Base-by-base conservation (phyloP, 2,888 invertebrate species). In the Odontocerum albicorne region DNA sequence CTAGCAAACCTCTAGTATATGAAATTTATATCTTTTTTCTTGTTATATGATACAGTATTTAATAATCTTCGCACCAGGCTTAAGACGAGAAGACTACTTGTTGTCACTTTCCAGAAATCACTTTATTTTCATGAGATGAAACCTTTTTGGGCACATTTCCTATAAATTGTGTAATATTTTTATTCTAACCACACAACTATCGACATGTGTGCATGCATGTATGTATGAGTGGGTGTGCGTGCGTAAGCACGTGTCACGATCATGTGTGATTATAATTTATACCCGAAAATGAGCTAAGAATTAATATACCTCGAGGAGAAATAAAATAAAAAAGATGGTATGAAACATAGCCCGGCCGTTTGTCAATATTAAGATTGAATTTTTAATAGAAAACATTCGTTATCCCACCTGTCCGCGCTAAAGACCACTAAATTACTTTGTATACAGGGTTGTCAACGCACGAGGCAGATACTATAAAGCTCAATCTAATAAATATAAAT, bases 351-450 rank as follows among this genome's bases (percentile, higher is more conserved):
- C 17, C 22, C 32, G 50, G 10, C 50, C 50, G 43, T 50, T 43
- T 50, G 42, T 50, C 50, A 50, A 50, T 50, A 50, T 50, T 50
- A 50, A 42, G 50, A 50, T 50, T 50, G 40, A 33, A 50, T 32
- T 42, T 50, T 50, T 50, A 50, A 50, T 50, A 50, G 50, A 50
- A 50, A 50, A 50, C 50, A 50, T 50, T 50, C 27, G 42, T 50
- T 50, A 50, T 35, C 13, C 32, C 35, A 44, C 43, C 50, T 42
- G 42, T 50, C 42, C 22, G 50, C 50, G 31, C 38, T 44, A 21
- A 20, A 27, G 6, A 44, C 17, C 38, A 50, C 43, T 50, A 50
- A 50, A 50, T 50, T 33, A 42, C 20, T 3, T n/a, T n/a, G n/a
- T n/a, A 40, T 4, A 3, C 40, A 40, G 40, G 40, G 40, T 4